Evolutionary conservation across 2,888 invertebrate genomes (phyloP), one percentile per base, ranked within the genome.

Genomic region (Torymus aiolomorphi): DNA sequence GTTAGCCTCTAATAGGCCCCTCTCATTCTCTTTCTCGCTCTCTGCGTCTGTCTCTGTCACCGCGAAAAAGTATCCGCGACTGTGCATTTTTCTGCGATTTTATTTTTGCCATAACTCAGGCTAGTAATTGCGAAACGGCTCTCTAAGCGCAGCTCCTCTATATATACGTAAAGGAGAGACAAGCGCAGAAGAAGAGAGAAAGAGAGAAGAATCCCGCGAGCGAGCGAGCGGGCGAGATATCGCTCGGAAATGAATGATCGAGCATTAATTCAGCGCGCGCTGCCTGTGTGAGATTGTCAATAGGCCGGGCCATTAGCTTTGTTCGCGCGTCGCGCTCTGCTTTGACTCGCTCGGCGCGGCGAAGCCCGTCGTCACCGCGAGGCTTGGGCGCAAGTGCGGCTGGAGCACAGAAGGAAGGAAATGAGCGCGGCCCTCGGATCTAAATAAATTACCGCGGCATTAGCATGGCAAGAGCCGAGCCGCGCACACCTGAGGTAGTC

Each of bases 101-200:
- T 80, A 78, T 80, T 80, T 75, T 78, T 71, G 70, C 56, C 80
- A 78, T 80, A 80, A 80, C 66, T 80, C 77, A 78, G 66, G 0
- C 63, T 18, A 62, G 63, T 76, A 80, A 80, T 80, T 71, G 75
- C 75, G 52, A 79, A 69, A 65, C 49, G 51, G 18, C 54, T 54
- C 63, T 63, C 67, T 63, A n/a, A 62, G 18, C 49, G 14, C 31
- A 49, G 49, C 16, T 42, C 11, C 59, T 14, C 14, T 66, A 18
- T 31, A 42, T 52, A 52, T 14, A 51, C 20, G 49, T n/a, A 52
- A 1, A 54, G 12, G n/a, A 24, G 42, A 56, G 14, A 16, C 3
- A 2, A 69, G 66, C 24, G 42, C 56, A 54, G 14, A 52, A 16
- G 24, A 51, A 49, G 52, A 49, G 18, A 12, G 42, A 13, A n/a